phyloP scores from a whole-genome alignment of 1,140 invertebrate genomes.

The Varroa destructor region DNA sequence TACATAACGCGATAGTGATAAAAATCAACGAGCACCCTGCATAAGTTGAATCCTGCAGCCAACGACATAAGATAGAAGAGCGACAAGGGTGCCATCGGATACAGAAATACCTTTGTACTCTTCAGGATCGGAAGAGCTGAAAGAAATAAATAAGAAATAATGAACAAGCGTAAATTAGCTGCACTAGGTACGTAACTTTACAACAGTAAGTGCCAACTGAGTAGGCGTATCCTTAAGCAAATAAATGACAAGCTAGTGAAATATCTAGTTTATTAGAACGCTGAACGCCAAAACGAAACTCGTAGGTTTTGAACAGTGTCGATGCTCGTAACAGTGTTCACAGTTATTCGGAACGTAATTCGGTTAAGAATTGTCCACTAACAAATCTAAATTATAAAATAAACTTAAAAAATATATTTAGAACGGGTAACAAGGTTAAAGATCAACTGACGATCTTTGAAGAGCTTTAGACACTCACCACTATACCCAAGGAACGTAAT shows the following conservation, averaged over 20 bases:
- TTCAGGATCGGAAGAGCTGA: conserved; percentile 76
- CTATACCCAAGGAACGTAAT: conserved; percentile 96
- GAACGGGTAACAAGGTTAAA: not conserved
- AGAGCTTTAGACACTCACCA: conserved; percentile 51
- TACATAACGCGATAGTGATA: conserved; percentile 57
- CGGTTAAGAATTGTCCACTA: too few species aligned
- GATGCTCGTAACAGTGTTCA: too few species aligned
- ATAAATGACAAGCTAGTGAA: too few species aligned
- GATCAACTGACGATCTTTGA: not conserved
- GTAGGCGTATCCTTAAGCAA: too few species aligned
- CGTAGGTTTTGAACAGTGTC: too few species aligned
- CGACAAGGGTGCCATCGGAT: conserved; percentile 63
- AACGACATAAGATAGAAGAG: conserved; percentile 67
- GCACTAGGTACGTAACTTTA: too few species aligned
- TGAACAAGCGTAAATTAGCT: conserved; percentile 33
- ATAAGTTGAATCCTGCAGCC: conserved; percentile 49
- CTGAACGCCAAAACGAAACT: too few species aligned
- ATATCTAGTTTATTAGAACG: too few species aligned
- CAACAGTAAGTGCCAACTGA: too few species aligned
- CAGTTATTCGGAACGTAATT: too few species aligned
- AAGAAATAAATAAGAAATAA: conserved; percentile 39
- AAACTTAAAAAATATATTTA: too few species aligned
- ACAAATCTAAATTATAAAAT: too few species aligned
- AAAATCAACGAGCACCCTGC: conserved; percentile 58
- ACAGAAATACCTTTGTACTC: conserved; percentile 71